Percentiles rank a stretch among this genome's conserved stretches.
phyloP scores from a whole-genome alignment of 2,888 invertebrate species.

The Petrolisthes manimaculis region DNA sequence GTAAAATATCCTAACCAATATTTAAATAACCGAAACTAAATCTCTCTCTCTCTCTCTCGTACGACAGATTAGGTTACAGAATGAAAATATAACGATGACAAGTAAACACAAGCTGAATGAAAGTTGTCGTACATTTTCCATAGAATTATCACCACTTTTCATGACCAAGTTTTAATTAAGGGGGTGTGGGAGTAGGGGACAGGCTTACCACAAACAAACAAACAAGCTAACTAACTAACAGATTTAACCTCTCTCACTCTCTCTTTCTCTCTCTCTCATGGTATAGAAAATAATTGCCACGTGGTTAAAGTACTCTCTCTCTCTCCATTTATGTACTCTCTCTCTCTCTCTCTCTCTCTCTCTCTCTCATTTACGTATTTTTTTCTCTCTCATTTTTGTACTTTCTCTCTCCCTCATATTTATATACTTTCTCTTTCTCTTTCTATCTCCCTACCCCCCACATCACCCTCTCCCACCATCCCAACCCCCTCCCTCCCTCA shows the following conservation, averaged over 20 bases:
- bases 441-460: background rate
- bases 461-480: background rate
- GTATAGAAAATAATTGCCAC: too few relatives aligned
- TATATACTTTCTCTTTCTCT: background rate
- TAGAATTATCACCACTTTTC: too few relatives aligned
- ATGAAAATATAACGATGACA: background rate
- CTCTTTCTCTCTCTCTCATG: slow-evolving; percentile 30
- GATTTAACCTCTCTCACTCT: slow-evolving; percentile 17
- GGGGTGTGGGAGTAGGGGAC: too few relatives aligned
- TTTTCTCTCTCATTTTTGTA: background rate
- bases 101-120: background rate
- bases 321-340: background rate
- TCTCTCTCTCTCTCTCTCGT: too few relatives aligned
- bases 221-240: background rate
- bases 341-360: background rate
- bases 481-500: background rate
- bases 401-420: slow-evolving; percentile 18
- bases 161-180: too few relatives aligned
- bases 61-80: too few relatives aligned
- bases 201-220: too few relatives aligned
- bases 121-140: too few relatives aligned
- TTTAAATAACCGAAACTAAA: too few relatives aligned
- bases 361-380: too few relatives aligned
- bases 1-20: too few relatives aligned
- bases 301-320: too few relatives aligned